A percentile compares a stretch with the other conserved stretches of the same genome.
phyloP scores from a whole-genome alignment of 2,113 vertebrate genomes.

The Zapornia atra region DNA sequence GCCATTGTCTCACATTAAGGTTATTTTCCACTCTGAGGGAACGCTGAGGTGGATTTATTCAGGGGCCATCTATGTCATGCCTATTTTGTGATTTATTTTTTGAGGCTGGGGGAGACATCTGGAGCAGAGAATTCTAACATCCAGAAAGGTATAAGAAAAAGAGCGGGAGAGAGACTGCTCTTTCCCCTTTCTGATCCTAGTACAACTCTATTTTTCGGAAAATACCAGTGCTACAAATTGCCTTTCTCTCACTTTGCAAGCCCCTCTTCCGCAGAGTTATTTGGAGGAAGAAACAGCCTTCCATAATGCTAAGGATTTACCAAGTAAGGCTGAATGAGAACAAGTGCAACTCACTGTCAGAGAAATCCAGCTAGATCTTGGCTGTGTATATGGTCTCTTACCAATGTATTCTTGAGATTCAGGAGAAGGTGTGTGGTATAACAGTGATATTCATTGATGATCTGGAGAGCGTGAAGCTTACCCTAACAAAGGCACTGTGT shows the following conservation, averaged over 20 bases:
- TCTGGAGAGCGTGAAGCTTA: background rate
- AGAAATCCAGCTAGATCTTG: background rate
- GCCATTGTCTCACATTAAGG: background rate
- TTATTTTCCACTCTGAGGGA: background rate
- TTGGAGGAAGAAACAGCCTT: background rate
- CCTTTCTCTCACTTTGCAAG: background rate
- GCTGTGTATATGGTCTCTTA: background rate
- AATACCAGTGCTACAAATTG: background rate
- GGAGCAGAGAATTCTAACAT: background rate
- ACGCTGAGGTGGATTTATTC: background rate
- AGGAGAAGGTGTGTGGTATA: background rate
- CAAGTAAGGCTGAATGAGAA: background rate
- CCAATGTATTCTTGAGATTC: background rate
- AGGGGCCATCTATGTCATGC: background rate
- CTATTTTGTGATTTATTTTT: background rate
- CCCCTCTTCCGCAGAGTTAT: background rate
- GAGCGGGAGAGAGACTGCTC: background rate
- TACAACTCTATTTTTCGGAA: background rate
- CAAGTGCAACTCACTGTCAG: background rate
- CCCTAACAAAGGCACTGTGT: rapidly evolving
- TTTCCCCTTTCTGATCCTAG: background rate
- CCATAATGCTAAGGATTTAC: background rate
- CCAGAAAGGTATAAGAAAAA: background rate
- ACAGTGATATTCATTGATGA: background rate
- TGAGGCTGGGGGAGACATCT: background rate